A percentile compares a stretch with the other conserved stretches of the same genome.
phyloP scores from a whole-genome alignment of 2,888 invertebrate genomes.

The Spicauda simplicius region DNA sequence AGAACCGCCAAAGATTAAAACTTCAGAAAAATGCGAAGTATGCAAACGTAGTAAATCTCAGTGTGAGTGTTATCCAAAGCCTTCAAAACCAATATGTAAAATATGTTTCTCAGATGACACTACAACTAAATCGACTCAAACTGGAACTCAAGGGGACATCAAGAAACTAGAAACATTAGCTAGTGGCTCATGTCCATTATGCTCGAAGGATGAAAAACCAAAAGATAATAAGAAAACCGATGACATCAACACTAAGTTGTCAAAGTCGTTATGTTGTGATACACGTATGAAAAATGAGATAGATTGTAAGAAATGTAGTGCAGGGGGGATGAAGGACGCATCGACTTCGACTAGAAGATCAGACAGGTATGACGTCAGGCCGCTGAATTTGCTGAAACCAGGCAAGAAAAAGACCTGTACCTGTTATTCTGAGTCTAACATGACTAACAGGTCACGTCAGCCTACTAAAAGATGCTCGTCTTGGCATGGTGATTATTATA shows the following conservation, averaged over 20 bases:
- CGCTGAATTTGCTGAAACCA: slow-evolving; percentile 38
- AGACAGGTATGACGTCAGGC: slow-evolving; percentile 45
- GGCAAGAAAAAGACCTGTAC: slow-evolving; percentile 21
- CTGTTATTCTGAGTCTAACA: slow-evolving; percentile 38
- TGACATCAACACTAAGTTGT: neutral
- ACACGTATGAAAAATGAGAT: neutral
- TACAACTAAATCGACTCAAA: neutral
- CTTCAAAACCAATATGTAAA: neutral
- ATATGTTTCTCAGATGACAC: neutral
- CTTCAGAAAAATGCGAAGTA: too few species aligned
- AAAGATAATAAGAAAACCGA: neutral
- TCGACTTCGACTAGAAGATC: slow-evolving; percentile 42
- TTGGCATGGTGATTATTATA: neutral
- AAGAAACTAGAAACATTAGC: too few species aligned
- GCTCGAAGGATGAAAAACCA: slow-evolving; percentile 1
- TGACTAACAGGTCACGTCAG: neutral
- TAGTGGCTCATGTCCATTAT: neutral
- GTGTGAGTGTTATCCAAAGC: too few species aligned
- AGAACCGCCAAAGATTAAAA: neutral
- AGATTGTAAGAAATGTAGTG: neutral
- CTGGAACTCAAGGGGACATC: neutral
- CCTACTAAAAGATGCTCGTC: slow-evolving; percentile 14
- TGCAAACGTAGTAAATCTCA: neutral
- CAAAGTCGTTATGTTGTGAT: neutral
- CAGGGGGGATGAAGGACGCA: slow-evolving; percentile 35